Evolutionary conservation across 2,797 vertebrate genomes (phyloP), one percentile per base, ranked within the genome.

Genomic region (Serranus cabrilla): DNA sequence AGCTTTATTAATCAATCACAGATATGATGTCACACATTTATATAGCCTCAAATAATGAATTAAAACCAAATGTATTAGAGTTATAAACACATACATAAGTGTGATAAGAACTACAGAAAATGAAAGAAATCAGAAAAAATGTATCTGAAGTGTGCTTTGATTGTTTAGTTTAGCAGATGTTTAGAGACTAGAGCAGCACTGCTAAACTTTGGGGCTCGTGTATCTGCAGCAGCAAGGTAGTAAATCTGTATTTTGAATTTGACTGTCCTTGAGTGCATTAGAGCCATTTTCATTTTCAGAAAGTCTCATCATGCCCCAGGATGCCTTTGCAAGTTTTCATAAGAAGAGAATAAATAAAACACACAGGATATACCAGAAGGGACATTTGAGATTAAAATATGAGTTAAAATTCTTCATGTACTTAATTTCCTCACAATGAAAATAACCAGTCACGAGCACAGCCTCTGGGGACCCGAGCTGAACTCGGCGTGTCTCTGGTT

Each of bases 311-410:
- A 3, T 58, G 0, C 56, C 39, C 27, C 5, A 21, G n/a, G 40
- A 18, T 49, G 23, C 16, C 14, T 56, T 39, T 21, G 31, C 40
- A 39, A 34, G 23, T 65, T 69, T 37, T 43, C 34, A 72, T 27
- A 2, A 37, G n/a, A 34, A 40, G 46, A 49, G 6, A 31, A 20
- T 5, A 49, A 11, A n/a, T 8, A 21, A 49, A 62, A 8, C 25
- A 20, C 43, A 13, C 16, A 20, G 9, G 4, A 27, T n/a, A 46
- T 37, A 39, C 27, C 21, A 25, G 17, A 23, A 27, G 1, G 34
- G 34, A 34, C 34, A 6, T 34, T 34, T 6, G 34, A 34, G 34
- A 34, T 34, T 34, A 34, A 7, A 34, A 34, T 34, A 5, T 34
- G 34, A 34, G 7, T 31, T 7, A 34, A 34, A 34, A 34, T 12